phyloP scores from a whole-genome alignment of 30 jellyfish, hydroid and myxozoan species.

The Aurelia aurita region DNA sequence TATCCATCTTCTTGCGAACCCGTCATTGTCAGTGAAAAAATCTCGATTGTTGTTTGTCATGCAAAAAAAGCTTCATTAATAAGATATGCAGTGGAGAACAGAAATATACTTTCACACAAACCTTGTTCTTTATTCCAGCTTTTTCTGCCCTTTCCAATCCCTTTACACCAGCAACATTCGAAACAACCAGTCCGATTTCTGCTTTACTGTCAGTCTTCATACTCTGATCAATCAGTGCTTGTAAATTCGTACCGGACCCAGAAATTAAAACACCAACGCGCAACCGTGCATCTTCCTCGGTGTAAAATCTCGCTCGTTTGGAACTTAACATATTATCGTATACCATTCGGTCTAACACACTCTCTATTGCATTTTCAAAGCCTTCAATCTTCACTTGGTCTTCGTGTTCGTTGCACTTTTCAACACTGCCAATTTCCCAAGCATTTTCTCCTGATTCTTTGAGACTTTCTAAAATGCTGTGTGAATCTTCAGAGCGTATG shows the following conservation, averaged over 20 bases:
- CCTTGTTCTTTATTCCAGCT: slow-evolving; percentile 89
- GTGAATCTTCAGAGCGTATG: slow-evolving; percentile 22
- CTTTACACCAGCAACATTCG: slow-evolving; percentile 90
- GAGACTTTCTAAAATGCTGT: slow-evolving; percentile 40
- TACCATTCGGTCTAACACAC: background rate
- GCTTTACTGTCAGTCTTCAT: slow-evolving; percentile 70
- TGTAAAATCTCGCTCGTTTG: background rate
- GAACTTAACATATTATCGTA: background rate
- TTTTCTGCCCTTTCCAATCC: slow-evolving; percentile 88
- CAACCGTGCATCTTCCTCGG: slow-evolving; percentile 24
- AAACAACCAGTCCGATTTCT: slow-evolving; percentile 80
- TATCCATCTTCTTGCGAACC: too few species aligned
- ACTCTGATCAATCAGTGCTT: slow-evolving; percentile 91
- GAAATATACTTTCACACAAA: background rate
- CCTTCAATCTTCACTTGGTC: slow-evolving; percentile 43
- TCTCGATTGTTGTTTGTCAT: too few species aligned
- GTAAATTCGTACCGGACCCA: slow-evolving; percentile 96
- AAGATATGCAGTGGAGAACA: background rate
- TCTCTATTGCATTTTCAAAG: slow-evolving; percentile 29
- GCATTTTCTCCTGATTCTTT: slow-evolving; percentile 68
- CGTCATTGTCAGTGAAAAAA: too few species aligned
- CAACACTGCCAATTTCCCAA: slow-evolving; percentile 69
- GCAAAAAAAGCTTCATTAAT: background rate
- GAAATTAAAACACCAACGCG: slow-evolving; percentile 91
- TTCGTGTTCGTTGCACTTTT: slow-evolving; percentile 18